A percentile compares a stretch with the other conserved stretches of the same genome.
Evolutionary conservation across 2,797 vertebrate species (phyloP).

Genomic region (Diplodus sargus): DNA sequence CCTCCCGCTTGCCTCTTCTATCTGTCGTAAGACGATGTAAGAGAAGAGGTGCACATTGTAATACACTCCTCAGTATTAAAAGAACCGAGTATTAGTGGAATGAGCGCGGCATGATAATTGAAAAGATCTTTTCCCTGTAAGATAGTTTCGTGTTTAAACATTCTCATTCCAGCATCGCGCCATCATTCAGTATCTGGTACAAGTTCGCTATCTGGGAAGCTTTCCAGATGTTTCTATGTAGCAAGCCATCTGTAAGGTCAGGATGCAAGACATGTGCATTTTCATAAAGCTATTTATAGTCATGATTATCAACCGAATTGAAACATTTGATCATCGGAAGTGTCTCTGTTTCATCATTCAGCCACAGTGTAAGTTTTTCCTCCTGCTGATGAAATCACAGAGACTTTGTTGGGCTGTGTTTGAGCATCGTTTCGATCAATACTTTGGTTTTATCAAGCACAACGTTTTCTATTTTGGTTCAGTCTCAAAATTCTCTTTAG

Average conservation of each 20-base stretch:
- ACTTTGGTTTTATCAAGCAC: background rate
- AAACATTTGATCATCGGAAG: no score
- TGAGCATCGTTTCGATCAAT: background rate
- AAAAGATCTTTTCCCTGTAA: conserved; percentile 2
- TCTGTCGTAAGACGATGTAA: conserved; percentile 81
- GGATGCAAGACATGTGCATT: no score
- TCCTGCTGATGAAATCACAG: background rate
- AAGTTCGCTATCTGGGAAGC: no score
- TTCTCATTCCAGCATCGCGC: no score
- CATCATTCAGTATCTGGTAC: no score
- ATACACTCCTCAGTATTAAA: conserved; percentile 57
- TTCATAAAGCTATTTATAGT: no score
- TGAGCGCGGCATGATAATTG: conserved; percentile 36
- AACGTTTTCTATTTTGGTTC: background rate
- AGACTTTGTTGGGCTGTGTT: background rate
- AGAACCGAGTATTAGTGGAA: conserved; percentile 47
- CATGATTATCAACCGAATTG: no score
- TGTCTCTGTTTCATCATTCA: no score
- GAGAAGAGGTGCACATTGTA: conserved; percentile 72
- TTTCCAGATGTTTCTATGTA: no score
- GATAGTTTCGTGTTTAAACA: background rate
- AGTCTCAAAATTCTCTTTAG: background rate
- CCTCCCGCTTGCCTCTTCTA: conserved; percentile 52
- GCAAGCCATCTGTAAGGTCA: no score
- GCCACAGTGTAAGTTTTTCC: background rate